A percentile compares a stretch with the other conserved stretches of the same genome.
These are phyloP conservation scores for Drosophila yakuba DNA, from an alignment of 1,140 invertebrate genomes.

Conservation along the genomic window DNA sequence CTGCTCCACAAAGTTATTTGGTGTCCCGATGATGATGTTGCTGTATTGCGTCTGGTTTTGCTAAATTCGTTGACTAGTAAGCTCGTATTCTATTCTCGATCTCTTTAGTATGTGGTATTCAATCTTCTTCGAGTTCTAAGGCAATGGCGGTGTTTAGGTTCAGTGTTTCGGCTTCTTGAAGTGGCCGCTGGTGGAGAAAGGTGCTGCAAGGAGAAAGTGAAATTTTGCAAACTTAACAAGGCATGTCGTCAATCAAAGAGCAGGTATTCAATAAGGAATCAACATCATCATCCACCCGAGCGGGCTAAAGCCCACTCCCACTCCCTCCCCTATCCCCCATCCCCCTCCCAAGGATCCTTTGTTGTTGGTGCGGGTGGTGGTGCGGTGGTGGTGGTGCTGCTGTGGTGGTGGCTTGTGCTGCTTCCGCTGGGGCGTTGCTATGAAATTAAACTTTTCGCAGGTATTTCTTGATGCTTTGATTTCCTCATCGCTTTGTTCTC, in stretches of 20 bases:
- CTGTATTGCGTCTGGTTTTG: slow-evolving; percentile 40
- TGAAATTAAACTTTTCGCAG: slow-evolving; percentile 84
- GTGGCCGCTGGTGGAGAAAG: slow-evolving; percentile 9
- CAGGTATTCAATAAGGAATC: slow-evolving; percentile 36
- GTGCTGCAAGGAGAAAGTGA: slow-evolving; percentile 57
- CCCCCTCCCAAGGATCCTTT: slow-evolving; percentile 6
- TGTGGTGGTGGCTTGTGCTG: slow-evolving; percentile 46
- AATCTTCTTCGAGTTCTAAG: slow-evolving; percentile 46
- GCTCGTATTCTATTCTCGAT: slow-evolving; percentile 10
- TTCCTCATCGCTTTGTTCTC: slow-evolving; percentile 70
- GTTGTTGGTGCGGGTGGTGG: slow-evolving; percentile 39
- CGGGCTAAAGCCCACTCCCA: no score
- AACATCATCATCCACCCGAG: slow-evolving; percentile 6
- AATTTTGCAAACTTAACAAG: slow-evolving; percentile 33
- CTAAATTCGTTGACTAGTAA: slow-evolving; percentile 70
- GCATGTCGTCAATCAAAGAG: slow-evolving; percentile 34
- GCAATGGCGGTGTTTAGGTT: slow-evolving; percentile 66
- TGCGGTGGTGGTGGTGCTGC: slow-evolving; percentile 29
- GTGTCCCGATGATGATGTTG: neutral
- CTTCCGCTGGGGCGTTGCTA: slow-evolving; percentile 79
- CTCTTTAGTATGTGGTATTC: neutral
- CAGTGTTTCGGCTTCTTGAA: slow-evolving; percentile 38
- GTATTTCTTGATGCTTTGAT: slow-evolving; percentile 81
- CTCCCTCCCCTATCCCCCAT: neutral
- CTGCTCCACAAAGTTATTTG: slow-evolving; percentile 1